Percentiles rank a stretch among this genome's conserved stretches.
These are phyloP conservation scores for Gastracanthus pulcherrimus DNA, from an alignment of 2,888 invertebrate species.

Conservation along the genomic window DNA sequence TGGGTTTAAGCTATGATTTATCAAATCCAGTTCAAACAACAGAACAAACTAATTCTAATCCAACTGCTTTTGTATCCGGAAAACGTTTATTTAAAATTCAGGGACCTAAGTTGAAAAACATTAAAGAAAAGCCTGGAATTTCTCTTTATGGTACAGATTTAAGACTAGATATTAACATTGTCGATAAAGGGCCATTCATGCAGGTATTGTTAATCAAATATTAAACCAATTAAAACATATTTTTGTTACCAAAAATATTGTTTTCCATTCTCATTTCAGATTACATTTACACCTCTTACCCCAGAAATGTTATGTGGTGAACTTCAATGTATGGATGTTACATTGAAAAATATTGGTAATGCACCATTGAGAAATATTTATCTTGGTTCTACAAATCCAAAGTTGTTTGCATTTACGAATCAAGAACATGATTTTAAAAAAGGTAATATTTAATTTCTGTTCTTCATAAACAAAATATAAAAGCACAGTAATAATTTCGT, in stretches of 20 bases:
- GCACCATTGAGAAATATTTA: constrained; percentile 82
- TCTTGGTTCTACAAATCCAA: constrained; percentile 85
- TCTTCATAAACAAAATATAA: neutral
- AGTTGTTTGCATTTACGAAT: constrained; percentile 81
- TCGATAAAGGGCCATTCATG: constrained; percentile 89
- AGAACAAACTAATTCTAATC: constrained; percentile 64
- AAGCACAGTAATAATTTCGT: constrained; percentile 18
- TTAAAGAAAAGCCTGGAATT: constrained; percentile 78
- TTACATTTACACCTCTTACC: constrained; percentile 84
- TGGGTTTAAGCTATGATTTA: constrained; percentile 86
- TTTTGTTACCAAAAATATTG: neutral
- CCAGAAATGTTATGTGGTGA: constrained; percentile 86
- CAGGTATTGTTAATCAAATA: constrained; percentile 83
- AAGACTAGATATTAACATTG: constrained; percentile 86
- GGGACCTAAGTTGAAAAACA: constrained; percentile 80
- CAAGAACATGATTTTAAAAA: constrained; percentile 55
- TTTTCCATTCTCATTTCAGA: constrained; percentile 77
- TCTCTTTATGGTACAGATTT: constrained; percentile 82
- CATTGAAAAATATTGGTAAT: constrained; percentile 85
- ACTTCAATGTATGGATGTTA: constrained; percentile 83
- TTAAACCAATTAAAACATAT: constrained; percentile 34
- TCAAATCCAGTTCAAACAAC: constrained; percentile 69
- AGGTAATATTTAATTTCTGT: constrained; percentile 41
- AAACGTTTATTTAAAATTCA: constrained; percentile 81
- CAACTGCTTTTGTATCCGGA: constrained; percentile 79